Evolutionary conservation across 1,140 invertebrate species (phyloP).

Genomic region (Cherax destructor): DNA sequence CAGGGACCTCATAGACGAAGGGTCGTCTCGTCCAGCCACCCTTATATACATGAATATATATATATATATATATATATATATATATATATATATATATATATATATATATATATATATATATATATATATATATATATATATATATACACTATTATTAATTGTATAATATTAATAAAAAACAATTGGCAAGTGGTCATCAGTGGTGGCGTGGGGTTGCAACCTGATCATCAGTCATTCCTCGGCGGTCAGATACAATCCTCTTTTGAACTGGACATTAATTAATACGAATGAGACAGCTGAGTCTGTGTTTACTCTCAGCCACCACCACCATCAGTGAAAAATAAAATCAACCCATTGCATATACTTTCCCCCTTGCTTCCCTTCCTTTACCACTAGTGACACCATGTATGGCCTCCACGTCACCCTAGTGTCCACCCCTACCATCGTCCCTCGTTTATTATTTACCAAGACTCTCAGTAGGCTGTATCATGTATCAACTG

Average conservation of each 20-base stretch:
- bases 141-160: no score
- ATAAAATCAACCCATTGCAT: not conserved
- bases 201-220: no score
- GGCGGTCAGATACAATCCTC: not conserved
- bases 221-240: not conserved
- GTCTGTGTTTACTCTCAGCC: not conserved
- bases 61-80: no score
- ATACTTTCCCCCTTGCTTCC: not conserved
- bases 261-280: not conserved
- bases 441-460: not conserved
- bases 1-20: no score
- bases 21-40: no score
- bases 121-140: no score
- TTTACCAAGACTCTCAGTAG: conserved; percentile 3
- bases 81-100: no score
- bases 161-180: no score
- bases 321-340: not conserved
- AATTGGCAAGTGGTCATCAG: no score
- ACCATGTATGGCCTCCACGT: not conserved
- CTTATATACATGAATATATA: no score
- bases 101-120: no score
- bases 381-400: not conserved
- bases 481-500: conserved; percentile 21
- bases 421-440: not conserved
- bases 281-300: not conserved